Percentiles rank a stretch among this genome's conserved stretches.
Evolutionary conservation across 2,888 invertebrate genomes (phyloP).

Genomic region (Listrodromus nycthemerus): DNA sequence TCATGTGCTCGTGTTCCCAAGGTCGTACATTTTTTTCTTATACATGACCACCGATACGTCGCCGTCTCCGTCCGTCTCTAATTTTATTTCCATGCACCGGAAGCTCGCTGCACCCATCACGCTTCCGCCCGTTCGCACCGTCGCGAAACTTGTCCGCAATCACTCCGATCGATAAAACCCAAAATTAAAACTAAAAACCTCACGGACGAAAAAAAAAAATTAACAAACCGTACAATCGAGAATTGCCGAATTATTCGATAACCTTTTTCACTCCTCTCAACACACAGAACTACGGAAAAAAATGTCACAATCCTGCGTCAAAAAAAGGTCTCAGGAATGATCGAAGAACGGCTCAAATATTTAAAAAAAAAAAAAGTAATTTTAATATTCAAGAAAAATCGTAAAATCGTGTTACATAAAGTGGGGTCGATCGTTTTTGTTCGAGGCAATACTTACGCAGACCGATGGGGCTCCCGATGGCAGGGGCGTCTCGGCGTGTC

Average conservation of each 20-base stretch:
- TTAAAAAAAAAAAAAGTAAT: not conserved
- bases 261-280: not conserved
- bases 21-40: constrained; percentile 66
- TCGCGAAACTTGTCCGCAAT: constrained; percentile 30
- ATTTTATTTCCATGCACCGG: constrained; percentile 57
- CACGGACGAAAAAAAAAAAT: constrained; percentile 16
- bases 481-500: constrained; percentile 84
- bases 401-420: not conserved
- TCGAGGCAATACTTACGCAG: constrained; percentile 80
- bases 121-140: constrained; percentile 7
- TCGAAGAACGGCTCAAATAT: not conserved
- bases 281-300: constrained; percentile 11
- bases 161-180: constrained; percentile 53
- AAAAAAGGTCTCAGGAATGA: not conserved
- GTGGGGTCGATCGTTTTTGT: not conserved
- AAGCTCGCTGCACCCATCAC: constrained; percentile 53
- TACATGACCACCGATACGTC: not conserved
- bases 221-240: not conserved
- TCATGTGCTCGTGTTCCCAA: constrained; percentile 73
- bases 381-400: not conserved
- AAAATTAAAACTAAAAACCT: constrained; percentile 22
- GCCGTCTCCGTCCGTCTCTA: not conserved
- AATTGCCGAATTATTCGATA: not conserved
- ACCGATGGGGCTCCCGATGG: constrained; percentile 83
- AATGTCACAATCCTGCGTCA: not conserved